Conservation (phyloP, 1,140 invertebrate genomes). For the Nixonia krombeini region DNA sequence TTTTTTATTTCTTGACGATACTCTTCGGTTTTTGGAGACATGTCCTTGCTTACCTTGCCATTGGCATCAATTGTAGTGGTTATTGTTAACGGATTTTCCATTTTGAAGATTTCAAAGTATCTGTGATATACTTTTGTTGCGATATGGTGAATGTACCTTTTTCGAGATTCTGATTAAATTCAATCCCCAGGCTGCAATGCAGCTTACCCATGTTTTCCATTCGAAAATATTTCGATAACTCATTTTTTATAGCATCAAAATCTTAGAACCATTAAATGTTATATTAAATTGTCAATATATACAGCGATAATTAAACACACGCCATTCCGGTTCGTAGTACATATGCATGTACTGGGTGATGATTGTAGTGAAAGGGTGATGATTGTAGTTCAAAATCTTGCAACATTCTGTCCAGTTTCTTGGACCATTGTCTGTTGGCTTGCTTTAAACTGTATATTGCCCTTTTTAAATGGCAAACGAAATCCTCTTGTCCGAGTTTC, state of each 20-base stretch:
- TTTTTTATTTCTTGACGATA: neutral
- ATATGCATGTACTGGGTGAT: slow-evolving; percentile 25
- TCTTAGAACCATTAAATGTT: slow-evolving; percentile 45
- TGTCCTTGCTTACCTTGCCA: neutral
- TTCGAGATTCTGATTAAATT: neutral
- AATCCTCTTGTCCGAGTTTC: neutral
- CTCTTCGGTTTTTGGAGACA: neutral
- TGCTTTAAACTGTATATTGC: neutral
- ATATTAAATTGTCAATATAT: slow-evolving; percentile 24
- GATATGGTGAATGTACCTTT: neutral
- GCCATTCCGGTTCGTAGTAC: neutral
- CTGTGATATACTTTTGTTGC: neutral
- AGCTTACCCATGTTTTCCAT: no score
- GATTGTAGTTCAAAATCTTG: slow-evolving; percentile 13
- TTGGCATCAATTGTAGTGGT: slow-evolving; percentile 3
- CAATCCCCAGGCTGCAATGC: neutral
- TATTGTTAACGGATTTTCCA: neutral
- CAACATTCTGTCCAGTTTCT: slow-evolving; percentile 10
- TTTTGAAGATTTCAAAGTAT: neutral
- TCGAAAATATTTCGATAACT: no score
- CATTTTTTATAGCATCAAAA: no score
- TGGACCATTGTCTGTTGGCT: slow-evolving; percentile 39
- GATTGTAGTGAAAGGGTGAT: no score
- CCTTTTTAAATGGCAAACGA: neutral
- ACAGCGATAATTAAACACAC: slow-evolving; percentile 13